phyloP scores from a whole-genome alignment of 1,140 invertebrate species.

The Brachionus rotundiformis region DNA sequence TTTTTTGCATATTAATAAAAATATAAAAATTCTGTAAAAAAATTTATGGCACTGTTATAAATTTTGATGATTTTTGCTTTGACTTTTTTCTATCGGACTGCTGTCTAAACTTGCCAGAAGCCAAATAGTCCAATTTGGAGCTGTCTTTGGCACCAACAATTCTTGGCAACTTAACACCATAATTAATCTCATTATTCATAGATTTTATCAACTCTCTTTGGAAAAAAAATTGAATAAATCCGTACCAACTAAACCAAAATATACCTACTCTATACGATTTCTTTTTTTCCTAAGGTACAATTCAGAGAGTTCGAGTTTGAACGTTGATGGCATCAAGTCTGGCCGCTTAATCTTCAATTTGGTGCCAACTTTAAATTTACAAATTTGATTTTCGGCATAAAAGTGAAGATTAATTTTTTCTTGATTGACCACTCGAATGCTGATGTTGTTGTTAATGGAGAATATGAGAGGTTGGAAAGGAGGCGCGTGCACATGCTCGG shows the following conservation, averaged over 20 bases:
- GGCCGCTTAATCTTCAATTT: constrained; percentile 57
- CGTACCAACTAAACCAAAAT: background rate
- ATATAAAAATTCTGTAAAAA: background rate
- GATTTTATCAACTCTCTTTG: background rate
- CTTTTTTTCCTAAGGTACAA: constrained; percentile 14
- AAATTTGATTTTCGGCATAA: constrained; percentile 56
- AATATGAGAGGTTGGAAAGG: constrained; percentile 63
- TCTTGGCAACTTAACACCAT: constrained; percentile 4
- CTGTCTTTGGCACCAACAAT: background rate
- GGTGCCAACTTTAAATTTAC: constrained; percentile 61
- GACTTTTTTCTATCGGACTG: background rate
- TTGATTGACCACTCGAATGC: constrained; percentile 59
- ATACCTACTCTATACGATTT: constrained; percentile 20
- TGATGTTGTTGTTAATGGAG: constrained; percentile 57
- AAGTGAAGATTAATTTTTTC: constrained; percentile 60
- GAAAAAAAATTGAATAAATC: too few species aligned
- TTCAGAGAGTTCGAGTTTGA: constrained; percentile 7
- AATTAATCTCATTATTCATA: background rate
- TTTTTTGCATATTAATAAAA: background rate
- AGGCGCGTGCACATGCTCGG: constrained; percentile 60
- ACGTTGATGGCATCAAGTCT: background rate
- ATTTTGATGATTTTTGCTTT: constrained; percentile 30
- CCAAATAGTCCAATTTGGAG: background rate
- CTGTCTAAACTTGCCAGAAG: background rate
- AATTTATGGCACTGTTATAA: constrained; percentile 36